A percentile compares a stretch with the other conserved stretches of the same genome.
These are phyloP conservation scores for Drosophila pachea DNA, from an alignment of 1,140 invertebrate species.

Conservation along the genomic window DNA sequence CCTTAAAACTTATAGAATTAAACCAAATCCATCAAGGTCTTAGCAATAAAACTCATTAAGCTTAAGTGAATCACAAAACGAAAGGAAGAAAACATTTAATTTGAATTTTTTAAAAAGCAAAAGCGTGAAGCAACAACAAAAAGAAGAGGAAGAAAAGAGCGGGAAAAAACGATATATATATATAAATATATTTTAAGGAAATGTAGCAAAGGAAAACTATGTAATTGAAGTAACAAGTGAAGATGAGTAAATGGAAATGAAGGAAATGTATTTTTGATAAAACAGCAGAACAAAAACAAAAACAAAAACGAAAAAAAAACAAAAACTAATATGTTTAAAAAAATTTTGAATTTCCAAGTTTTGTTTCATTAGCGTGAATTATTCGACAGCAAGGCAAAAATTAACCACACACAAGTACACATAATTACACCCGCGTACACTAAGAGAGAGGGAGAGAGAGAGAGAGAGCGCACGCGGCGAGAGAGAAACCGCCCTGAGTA, in stretches of 20 bases:
- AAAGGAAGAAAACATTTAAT: constrained; percentile 30
- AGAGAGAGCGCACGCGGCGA: no score
- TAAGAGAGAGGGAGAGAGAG: no score
- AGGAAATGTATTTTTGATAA: constrained; percentile 66
- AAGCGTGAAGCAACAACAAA: constrained; percentile 43
- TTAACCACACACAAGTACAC: constrained; percentile 15
- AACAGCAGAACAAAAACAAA: constrained; percentile 25
- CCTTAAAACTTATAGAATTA: constrained; percentile 64
- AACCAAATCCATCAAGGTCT: constrained; percentile 70
- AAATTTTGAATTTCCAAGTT: constrained; percentile 27
- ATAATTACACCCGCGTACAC: neutral
- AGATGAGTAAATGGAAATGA: constrained; percentile 54
- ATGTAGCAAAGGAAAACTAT: constrained; percentile 50
- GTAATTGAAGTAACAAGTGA: constrained; percentile 42
- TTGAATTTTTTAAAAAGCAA: constrained; percentile 57
- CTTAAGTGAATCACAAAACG: constrained; percentile 26
- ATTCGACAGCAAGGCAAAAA: constrained; percentile 23
- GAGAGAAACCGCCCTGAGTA: constrained; percentile 18
- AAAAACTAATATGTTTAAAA: constrained; percentile 33
- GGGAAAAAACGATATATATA: neutral
- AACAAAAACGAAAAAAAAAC: constrained; percentile 30
- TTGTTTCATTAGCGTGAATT: constrained; percentile 38
- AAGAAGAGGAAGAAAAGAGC: neutral
- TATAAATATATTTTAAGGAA: constrained; percentile 1
- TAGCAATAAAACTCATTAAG: constrained; percentile 64